phyloP scores from a whole-genome alignment of 92 coral and sea anemone species.

The Plumapathes pennacea region DNA sequence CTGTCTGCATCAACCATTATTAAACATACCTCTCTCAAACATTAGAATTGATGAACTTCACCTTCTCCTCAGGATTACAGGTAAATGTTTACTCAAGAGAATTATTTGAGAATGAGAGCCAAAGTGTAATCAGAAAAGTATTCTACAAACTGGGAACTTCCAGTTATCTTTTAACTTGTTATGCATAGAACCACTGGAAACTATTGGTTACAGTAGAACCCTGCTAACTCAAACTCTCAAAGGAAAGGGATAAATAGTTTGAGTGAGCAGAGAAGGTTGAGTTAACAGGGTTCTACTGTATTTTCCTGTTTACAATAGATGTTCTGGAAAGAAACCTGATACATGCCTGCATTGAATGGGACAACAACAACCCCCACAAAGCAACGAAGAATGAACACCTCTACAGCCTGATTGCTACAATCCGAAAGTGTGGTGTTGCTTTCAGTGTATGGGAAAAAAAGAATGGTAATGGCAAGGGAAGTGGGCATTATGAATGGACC shows the following conservation, averaged over 20 bases:
- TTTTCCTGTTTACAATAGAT: constrained; percentile 15
- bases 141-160: no score
- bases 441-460: constrained; percentile 10
- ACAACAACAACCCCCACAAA: constrained; percentile 7
- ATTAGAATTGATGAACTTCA: constrained; percentile 39
- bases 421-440: constrained; percentile 20
- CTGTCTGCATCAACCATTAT: constrained; percentile 30
- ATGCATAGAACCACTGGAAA: no score
- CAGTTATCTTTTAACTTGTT: no score
- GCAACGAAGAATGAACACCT: not conserved
- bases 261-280: no score
- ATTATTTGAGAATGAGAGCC: no score
- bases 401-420: constrained; percentile 8
- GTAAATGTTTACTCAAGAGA: no score
- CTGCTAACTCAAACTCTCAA: no score
- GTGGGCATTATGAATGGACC: constrained; percentile 31
- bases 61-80: constrained; percentile 33
- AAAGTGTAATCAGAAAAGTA: no score
- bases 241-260: no score
- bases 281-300: no score
- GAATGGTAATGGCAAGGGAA: constrained; percentile 29
- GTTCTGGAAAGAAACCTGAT: constrained; percentile 4
- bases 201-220: no score
- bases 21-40: constrained; percentile 37
- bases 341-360: not conserved